Base-by-base conservation (phyloP, 2,888 invertebrate species). In the Leptinotarsa juncta region DNA sequence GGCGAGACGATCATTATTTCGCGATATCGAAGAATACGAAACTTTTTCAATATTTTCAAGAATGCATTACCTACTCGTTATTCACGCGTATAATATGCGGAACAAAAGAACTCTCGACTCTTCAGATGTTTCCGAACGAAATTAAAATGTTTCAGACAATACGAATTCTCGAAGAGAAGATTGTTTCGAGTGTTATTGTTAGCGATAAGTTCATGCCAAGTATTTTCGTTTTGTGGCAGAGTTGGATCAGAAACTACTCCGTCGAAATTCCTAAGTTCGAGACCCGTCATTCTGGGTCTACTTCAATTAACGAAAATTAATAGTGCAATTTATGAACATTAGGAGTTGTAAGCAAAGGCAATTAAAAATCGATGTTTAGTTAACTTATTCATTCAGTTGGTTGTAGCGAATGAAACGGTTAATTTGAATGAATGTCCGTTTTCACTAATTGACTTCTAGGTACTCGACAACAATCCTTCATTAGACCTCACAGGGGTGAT, bases 1-100 rank as follows among this genome's bases (percentile, higher is more conserved):
- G 75, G 50, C 66, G 70, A 70, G 67, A 79, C 73, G 79, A 79
- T 79, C 79, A 79, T 79, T 79, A 79, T 78, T 77, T 78, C 74
- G 67, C 70, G 57, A 67, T 72, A 74, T 73, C 48, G 68, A 70
- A 57, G 65, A n/a, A 76, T 79, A 74, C 12, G 71, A 67, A 78
- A 75, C 73, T 73, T 77, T 77, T 77, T 76, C 67, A 75, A 77
- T 76, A 77, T 75, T 75, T 73, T 66, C 73, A 53, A 23, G 75
- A 72, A 77, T 77, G 77, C 77, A 79, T 77, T 67, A 67, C n/a
- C 51, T 15, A 15, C 73, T 76, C 72, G 70, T 76, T 78, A 76
- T 77, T 75, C 74, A 67, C 71, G 75, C 68, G 74, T 69, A 75
- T 62, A 73, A 68, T 72, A 75, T 73, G 71, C 67, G 67, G 71